Base-by-base conservation (phyloP, 1,140 invertebrate genomes). In the Probaryconus sp. region DNA sequence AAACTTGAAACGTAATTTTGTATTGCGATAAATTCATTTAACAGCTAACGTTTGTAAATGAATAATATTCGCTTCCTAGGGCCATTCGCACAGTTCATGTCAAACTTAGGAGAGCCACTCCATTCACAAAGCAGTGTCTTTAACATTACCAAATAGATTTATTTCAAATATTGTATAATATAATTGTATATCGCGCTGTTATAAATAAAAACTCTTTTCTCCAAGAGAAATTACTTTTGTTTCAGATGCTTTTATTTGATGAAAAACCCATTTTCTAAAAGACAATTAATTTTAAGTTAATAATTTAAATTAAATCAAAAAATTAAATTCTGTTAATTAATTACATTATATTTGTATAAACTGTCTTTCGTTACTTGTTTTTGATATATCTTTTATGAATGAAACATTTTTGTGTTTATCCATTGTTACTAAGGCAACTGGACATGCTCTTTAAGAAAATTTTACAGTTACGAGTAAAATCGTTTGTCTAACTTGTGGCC, bases 151-250 rank as follows among this genome's bases (percentile, higher is more conserved):
- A 18, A 42, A 2, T 37, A 47, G 21, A 51, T 37, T 14, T 42
- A 24, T 40, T 65, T 20, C 17, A 30, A 21, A 55, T 65, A 13
- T n/a, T 55, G 40, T 55, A 38, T 35, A 24, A 13, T 56, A 5
- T 61, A 63, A 53, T 33, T 45, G 14, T 53, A 69, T 21, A 37
- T 48, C 16, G 55, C 48, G 53, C 50, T 61, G 47, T 61, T 61
- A 55, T 3, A 24, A 70, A 70, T 70, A 70, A 70, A 70, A 14
- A 40, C 37, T 33, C 20, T 42, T 51, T 51, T 53, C 24, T 40
- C 13, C 16, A 53, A 47, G 5, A 56, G 10, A 6, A 18, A 35
- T 35, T 35, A 13, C 4, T 42, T 42, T 42, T 21, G 21, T 42
- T 20, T 42, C n/a, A 3, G 13, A 37, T 24, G 16, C 24, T 11